Evolutionary conservation across 2,797 vertebrate species (phyloP).

Genomic region (Nyctalus aviator): DNA sequence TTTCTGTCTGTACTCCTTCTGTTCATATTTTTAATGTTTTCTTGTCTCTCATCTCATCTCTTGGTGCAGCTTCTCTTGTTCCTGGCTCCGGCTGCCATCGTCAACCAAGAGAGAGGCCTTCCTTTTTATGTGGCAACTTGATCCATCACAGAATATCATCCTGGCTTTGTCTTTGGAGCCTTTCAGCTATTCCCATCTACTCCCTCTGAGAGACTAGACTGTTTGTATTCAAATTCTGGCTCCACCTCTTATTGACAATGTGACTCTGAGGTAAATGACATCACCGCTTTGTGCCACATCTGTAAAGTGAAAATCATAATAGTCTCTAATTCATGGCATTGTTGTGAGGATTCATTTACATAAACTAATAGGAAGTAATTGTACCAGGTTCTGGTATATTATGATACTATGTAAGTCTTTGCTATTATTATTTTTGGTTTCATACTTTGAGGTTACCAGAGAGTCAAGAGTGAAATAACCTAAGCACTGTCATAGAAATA

Average conservation of each 20-base stretch:
- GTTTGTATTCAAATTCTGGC: neutral
- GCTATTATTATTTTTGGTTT: neutral
- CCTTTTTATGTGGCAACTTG: neutral
- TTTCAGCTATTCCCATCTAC: neutral
- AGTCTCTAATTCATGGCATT: neutral
- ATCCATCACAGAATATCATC: neutral
- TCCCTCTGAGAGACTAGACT: neutral
- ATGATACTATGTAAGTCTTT: neutral
- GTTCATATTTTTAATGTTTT: neutral
- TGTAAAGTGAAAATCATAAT: constrained; percentile 23
- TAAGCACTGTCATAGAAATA: neutral
- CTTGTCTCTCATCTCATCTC: neutral
- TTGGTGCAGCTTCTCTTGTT: neutral
- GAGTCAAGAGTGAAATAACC: neutral
- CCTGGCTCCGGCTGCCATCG: neutral
- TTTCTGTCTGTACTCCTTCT: neutral
- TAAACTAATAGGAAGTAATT: constrained; percentile 12
- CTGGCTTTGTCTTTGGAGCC: neutral
- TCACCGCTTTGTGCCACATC: neutral
- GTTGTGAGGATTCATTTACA: constrained; percentile 27
- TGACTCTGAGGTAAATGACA: neutral
- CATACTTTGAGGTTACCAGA: neutral
- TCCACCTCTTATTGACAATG: neutral
- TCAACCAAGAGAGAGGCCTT: neutral
- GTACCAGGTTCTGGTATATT: neutral